These are phyloP conservation scores for Atrichornis clamosus DNA, from an alignment of 2,113 vertebrate species.

Conservation along the genomic window DNA sequence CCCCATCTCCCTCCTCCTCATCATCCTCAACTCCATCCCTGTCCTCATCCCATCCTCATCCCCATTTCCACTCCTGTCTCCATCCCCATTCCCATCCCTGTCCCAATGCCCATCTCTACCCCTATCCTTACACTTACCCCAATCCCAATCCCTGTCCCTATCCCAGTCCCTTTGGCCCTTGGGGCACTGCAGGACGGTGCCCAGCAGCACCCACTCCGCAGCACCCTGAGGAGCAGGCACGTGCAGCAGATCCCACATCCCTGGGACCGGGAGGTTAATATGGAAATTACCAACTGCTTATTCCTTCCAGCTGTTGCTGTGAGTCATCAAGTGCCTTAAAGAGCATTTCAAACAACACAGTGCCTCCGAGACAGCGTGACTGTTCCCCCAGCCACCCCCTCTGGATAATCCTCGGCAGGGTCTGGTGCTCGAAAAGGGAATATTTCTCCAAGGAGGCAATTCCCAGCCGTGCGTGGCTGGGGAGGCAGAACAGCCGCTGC, in stretches of 20 bases:
- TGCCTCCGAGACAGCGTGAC: conserved; percentile 45
- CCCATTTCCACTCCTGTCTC: background rate
- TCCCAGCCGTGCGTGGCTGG: background rate
- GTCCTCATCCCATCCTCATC: background rate
- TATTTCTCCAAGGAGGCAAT: conserved; percentile 34
- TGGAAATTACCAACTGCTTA: conserved; percentile 54
- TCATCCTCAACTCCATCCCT: accelerated
- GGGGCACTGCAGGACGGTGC: accelerated
- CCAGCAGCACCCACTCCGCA: background rate
- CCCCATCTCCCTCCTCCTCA: too few relatives aligned
- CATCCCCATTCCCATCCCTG: too few relatives aligned
- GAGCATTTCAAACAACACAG: conserved; percentile 47
- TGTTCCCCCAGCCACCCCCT: conserved; percentile 30
- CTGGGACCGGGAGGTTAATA: conserved; percentile 31
- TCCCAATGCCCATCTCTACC: accelerated
- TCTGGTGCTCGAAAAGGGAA: conserved; percentile 29
- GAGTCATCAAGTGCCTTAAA: conserved; percentile 56
- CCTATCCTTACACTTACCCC: accelerated
- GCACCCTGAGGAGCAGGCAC: background rate
- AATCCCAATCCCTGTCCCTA: accelerated
- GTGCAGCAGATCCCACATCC: background rate
- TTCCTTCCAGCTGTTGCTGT: conserved; percentile 71
- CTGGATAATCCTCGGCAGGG: conserved; percentile 17
- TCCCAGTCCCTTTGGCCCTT: background rate
- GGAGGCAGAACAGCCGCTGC: background rate